Conservation (phyloP, 2,888 invertebrate genomes). For the Tetragonula carbonaria region DNA sequence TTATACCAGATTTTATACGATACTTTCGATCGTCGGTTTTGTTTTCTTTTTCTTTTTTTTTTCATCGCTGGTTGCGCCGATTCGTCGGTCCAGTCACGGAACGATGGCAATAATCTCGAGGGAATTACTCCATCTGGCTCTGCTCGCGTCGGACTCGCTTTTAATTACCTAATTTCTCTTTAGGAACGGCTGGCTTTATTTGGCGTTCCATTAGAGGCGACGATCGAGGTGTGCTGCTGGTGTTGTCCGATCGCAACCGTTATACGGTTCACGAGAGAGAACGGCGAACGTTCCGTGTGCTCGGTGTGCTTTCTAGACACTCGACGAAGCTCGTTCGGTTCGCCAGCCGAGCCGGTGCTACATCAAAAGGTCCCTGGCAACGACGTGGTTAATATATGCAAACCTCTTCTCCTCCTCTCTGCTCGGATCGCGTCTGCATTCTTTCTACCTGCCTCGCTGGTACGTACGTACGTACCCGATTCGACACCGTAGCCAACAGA, state of each 20-base stretch:
- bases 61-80: not conserved
- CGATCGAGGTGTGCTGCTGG: constrained; percentile 2
- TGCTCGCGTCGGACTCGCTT: constrained; percentile 23
- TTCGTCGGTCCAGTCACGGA: not conserved
- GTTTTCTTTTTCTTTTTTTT: not conserved
- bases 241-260: constrained; percentile 56
- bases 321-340: constrained; percentile 34
- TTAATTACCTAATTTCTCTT: constrained; percentile 61
- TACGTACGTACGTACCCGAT: constrained; percentile 17
- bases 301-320: constrained; percentile 63
- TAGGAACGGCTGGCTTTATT: constrained; percentile 62
- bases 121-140: not conserved
- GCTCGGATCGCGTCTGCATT: not conserved
- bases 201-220: constrained; percentile 65
- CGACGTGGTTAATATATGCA: constrained; percentile 37
- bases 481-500: constrained; percentile 50
- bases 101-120: not conserved
- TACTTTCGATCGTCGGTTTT: not conserved
- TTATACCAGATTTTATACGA: no score
- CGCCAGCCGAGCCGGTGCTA: constrained; percentile 53
- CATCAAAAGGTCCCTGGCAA: constrained; percentile 59
- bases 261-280: constrained; percentile 59
- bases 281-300: constrained; percentile 43
- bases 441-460: not conserved
- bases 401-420: constrained; percentile 6